Conservation (phyloP, 2,113 vertebrate species). For the Collichthys lucidus region DNA sequence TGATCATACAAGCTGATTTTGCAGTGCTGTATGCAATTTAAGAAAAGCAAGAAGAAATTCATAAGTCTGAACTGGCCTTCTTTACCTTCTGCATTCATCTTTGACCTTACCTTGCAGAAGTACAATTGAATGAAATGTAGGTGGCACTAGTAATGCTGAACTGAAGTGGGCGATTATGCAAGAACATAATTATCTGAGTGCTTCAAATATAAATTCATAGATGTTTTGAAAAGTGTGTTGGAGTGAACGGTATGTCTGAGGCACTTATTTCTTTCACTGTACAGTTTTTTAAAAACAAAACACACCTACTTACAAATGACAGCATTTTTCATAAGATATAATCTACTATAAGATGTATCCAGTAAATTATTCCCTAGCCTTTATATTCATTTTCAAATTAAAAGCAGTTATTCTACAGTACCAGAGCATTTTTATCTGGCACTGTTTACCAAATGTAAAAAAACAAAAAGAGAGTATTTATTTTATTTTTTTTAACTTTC, state of each 20-base stretch:
- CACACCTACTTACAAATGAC: neutral
- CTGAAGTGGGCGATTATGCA: neutral
- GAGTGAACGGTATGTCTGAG: neutral
- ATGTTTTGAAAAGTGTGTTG: no score
- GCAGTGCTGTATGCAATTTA: neutral
- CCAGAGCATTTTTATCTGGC: no score
- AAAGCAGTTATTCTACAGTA: neutral
- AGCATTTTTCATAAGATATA: neutral
- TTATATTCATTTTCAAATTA: neutral
- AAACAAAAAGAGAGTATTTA: no score
- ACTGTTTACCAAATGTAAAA: no score
- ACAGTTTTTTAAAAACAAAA: neutral
- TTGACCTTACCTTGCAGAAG: neutral
- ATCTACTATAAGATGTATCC: neutral
- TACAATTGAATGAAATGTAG: slow-evolving; percentile 28
- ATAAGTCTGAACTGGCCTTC: slow-evolving; percentile 8
- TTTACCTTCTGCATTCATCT: slow-evolving; percentile 2
- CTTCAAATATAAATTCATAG: neutral
- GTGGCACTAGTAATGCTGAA: slow-evolving; percentile 37
- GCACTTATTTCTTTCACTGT: neutral
- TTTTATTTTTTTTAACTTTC: neutral
- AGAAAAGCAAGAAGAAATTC: neutral
- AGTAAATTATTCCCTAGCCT: neutral
- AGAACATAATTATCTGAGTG: slow-evolving; percentile 26
- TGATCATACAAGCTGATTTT: neutral